phyloP scores from a whole-genome alignment of 2,888 invertebrate species.

The Coelopa pilipes region DNA sequence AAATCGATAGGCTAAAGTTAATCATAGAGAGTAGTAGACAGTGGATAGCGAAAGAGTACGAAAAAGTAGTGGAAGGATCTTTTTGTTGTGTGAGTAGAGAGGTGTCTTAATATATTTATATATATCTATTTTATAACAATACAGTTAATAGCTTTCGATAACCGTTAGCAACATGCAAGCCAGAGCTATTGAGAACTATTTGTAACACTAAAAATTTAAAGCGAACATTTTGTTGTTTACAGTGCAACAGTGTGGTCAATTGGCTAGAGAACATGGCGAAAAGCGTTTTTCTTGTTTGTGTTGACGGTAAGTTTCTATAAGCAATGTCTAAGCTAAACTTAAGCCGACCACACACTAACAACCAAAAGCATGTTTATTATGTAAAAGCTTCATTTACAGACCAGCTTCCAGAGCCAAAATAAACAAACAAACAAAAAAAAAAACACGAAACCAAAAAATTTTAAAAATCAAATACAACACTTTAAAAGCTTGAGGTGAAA shows the following conservation, averaged over 20 bases:
- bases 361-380: slow-evolving; percentile 6
- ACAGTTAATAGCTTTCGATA: no score
- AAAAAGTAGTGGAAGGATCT: slow-evolving; percentile 11
- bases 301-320: not conserved
- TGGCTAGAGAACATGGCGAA: slow-evolving; percentile 26
- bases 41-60: slow-evolving; percentile 11
- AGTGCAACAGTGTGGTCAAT: slow-evolving; percentile 2
- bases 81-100: no score
- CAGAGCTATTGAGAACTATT: not conserved
- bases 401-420: slow-evolving; percentile 25
- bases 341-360: not conserved
- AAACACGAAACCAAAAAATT: slow-evolving; percentile 46
- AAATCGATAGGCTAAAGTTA: not conserved
- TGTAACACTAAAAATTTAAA: not conserved
- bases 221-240: not conserved
- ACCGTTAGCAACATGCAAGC: not conserved
- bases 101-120: no score
- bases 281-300: not conserved
- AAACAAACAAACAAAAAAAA: slow-evolving; percentile 38
- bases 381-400: slow-evolving; percentile 5
- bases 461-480: slow-evolving; percentile 45
- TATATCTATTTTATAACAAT: no score
- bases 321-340: not conserved
- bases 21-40: no score
- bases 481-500: no score